These are phyloP conservation scores for Cephonodes hylas DNA, from an alignment of 2,888 invertebrate genomes.

Conservation along the genomic window DNA sequence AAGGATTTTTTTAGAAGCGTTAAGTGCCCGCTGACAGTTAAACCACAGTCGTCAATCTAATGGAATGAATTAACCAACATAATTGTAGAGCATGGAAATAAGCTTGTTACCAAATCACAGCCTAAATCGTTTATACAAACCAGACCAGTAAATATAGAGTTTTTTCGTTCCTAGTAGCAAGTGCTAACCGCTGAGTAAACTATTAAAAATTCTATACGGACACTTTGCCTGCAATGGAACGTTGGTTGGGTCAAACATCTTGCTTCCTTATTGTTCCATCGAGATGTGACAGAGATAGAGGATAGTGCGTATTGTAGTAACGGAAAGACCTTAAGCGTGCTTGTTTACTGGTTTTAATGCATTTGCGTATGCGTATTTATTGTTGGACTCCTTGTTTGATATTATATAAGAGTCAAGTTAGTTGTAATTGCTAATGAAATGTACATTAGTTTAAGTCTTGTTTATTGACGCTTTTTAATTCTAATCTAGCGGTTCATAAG, in stretches of 20 bases:
- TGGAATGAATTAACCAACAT: too few species aligned
- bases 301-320: neutral
- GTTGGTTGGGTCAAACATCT: neutral
- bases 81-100: neutral
- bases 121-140: neutral
- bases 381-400: neutral
- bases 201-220: neutral
- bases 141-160: neutral
- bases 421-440: neutral
- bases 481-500: too few species aligned
- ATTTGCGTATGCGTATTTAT: neutral
- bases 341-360: neutral
- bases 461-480: too few species aligned
- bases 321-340: neutral
- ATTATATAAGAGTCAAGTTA: neutral
- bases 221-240: neutral
- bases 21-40: too few species aligned
- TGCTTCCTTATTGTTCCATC: neutral
- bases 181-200: slow-evolving; percentile 7
- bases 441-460: neutral
- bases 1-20: too few species aligned
- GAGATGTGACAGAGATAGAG: neutral
- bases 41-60: too few species aligned
- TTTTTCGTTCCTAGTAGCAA: neutral
- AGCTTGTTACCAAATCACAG: neutral